Conservation (phyloP, 2,797 vertebrate species). For the Sardinella longiceps region DNA sequence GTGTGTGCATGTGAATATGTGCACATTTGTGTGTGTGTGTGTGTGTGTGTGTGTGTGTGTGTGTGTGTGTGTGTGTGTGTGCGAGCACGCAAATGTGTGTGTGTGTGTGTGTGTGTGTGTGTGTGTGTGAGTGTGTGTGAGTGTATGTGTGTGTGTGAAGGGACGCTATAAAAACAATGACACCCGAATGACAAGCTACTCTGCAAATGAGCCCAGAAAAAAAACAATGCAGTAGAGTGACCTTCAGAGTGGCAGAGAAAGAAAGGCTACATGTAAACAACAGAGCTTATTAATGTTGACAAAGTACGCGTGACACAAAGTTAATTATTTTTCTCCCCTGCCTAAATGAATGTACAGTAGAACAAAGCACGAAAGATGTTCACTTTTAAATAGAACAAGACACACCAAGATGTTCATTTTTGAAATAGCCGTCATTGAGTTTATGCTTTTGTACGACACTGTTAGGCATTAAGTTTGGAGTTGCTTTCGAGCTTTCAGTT, state of each 20-base stretch:
- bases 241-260: neutral
- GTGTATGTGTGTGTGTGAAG: neutral
- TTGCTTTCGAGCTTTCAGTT: no score
- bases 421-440: neutral
- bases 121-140: neutral
- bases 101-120: neutral
- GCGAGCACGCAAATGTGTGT: no score
- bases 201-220: constrained; percentile 12
- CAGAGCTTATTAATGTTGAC: neutral
- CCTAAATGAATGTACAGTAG: neutral
- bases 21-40: constrained; percentile 25
- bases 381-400: neutral
- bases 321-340: neutral
- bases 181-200: constrained; percentile 11
- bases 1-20: no score
- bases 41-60: neutral
- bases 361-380: neutral
- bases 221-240: neutral
- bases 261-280: neutral
- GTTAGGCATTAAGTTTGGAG: neutral
- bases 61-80: neutral
- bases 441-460: neutral
- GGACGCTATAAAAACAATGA: constrained; percentile 36
- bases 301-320: neutral
- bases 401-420: neutral